Evolutionary conservation across 2,113 vertebrate species (phyloP).

Genomic region (Coregonus clupeaformis): DNA sequence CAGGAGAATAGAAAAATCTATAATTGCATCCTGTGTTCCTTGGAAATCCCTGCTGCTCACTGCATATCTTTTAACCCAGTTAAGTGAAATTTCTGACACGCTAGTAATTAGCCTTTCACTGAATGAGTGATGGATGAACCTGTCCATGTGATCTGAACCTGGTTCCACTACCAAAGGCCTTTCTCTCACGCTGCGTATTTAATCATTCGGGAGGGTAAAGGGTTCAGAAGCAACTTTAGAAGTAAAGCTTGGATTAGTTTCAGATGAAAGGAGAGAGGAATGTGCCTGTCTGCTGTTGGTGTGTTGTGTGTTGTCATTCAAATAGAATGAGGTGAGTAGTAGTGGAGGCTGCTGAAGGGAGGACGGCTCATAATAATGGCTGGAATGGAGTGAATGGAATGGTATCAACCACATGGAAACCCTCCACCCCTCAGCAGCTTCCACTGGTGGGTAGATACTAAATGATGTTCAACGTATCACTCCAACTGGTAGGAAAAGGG

Average conservation of each 20-base stretch:
- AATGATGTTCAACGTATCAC: no score
- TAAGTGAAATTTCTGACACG: background rate
- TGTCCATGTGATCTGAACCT: slow-evolving; percentile 9
- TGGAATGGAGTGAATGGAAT: no score
- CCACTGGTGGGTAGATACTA: no score
- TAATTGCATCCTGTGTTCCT: background rate
- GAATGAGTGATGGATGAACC: slow-evolving; percentile 16
- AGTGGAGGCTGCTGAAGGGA: background rate
- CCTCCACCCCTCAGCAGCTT: no score
- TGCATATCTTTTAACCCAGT: background rate
- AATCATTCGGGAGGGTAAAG: background rate
- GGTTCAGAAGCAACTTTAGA: background rate
- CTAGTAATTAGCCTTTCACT: slow-evolving; percentile 12
- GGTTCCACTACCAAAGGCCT: background rate
- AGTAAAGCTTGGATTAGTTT: background rate
- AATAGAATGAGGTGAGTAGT: background rate
- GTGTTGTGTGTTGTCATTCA: background rate
- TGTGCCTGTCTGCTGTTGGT: background rate
- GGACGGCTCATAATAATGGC: no score
- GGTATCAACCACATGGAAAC: no score
- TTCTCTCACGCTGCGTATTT: background rate
- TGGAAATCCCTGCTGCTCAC: background rate
- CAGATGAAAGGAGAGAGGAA: background rate
- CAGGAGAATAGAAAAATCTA: background rate
- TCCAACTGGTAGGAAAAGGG: no score